Evolutionary conservation across 53 echinoderm and acorn worm genomes (phyloP), one percentile per base, ranked within the genome.

Genomic region (Apostichopus leukothele): DNA sequence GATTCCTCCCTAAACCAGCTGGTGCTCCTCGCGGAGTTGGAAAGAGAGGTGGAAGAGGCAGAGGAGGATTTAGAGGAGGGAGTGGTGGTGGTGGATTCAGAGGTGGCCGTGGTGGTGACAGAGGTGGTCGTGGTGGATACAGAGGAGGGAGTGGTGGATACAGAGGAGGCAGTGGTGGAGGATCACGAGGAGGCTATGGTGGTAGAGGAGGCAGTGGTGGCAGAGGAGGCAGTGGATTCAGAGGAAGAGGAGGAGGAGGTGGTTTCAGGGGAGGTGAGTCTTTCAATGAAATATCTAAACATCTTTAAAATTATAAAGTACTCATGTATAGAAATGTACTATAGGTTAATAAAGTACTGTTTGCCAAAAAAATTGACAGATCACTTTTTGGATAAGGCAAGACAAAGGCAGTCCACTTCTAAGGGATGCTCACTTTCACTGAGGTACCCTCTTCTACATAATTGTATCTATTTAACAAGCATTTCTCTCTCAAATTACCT

Each of bases 1-100:
- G 96, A 52, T 96, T 96, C 59, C 91, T 96, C 1, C 96, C 96
- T 20, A 86, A 92, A 21, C 89, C 91, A 60, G 86, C 91, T 13
- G 96, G 96, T 83, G 54, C 74, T 4, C 66, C 73, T 9, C 90
- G 67, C 61, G 60, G 84, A 50, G 67, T 26, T 21, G 84, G 84
- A 7, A 13, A 13, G 5, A 13, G 67, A 22, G 60, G 63, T 3
- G 50, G 67, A 14, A 39, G 67, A 9, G 19, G 19, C 22, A 84
- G 66, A 27, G 39, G 39, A 50, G 53, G 54, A 14, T 26, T 78
- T 14, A 61, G 78, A 52, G 55, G 84, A 16, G 51, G 86, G 5
- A 7, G 63, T 18, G 59, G 79, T 63, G 59, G 79, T 63, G 83
- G 90, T 8, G 84, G 90, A 51, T n/a, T 57, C 19, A n/a, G 91